Evolutionary conservation across 1,140 invertebrate species (phyloP).

Genomic region (Eriosoma lanigerum): DNA sequence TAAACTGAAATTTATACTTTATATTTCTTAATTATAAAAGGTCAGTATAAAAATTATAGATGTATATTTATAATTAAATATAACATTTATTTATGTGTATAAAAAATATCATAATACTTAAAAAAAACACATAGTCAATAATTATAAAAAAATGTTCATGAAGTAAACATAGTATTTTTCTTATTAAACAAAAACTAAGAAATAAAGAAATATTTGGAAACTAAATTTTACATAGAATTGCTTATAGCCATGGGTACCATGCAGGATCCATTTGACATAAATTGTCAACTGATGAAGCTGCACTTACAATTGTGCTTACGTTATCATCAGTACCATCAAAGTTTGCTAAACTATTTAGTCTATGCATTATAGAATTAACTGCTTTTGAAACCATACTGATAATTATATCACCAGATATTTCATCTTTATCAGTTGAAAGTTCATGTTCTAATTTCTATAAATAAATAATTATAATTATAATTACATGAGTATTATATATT

Average conservation of each 20-base stretch:
- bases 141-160: not conserved
- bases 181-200: not conserved
- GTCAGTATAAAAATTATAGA: too few relatives aligned
- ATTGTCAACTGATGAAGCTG: constrained; percentile 91
- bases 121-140: not conserved
- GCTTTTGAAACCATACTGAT: constrained; percentile 88
- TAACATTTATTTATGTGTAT: not conserved
- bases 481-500: not conserved
- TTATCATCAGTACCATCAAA: constrained; percentile 92
- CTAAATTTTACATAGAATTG: not conserved
- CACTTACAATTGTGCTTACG: constrained; percentile 78
- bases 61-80: too few relatives aligned
- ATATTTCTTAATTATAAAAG: too few relatives aligned
- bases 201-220: not conserved
- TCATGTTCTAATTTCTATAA: constrained; percentile 48
- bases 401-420: constrained; percentile 79
- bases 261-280: constrained; percentile 97
- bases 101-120: not conserved
- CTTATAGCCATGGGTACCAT: constrained; percentile 96
- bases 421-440: constrained; percentile 43
- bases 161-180: not conserved
- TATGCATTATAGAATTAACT: constrained; percentile 78
- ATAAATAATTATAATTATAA: not conserved
- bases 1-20: too few relatives aligned
- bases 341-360: constrained; percentile 82